These are phyloP conservation scores for Setipinna tenuifilis DNA, from an alignment of 2,797 vertebrate genomes.

Conservation along the genomic window DNA sequence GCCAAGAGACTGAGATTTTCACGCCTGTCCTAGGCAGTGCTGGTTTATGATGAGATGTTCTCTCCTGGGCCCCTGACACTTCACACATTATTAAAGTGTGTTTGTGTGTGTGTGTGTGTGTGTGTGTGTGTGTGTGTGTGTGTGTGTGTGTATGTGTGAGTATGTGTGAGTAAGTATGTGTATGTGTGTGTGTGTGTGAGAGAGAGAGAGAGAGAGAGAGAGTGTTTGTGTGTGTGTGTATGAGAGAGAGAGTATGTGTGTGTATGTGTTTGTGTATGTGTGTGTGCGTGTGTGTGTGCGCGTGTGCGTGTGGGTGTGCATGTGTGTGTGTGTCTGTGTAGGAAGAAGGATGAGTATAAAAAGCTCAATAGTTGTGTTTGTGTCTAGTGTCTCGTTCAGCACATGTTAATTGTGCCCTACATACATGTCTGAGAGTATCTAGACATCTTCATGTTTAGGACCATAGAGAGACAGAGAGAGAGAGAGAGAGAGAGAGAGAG, in stretches of 20 bases:
- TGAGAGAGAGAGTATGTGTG: not conserved
- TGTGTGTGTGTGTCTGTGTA: too few relatives aligned
- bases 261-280: not conserved
- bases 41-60: conserved; percentile 2
- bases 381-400: not conserved
- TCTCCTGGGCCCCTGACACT: conserved; percentile 1
- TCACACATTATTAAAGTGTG: conserved; percentile 3
- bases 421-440: not conserved
- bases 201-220: not conserved
- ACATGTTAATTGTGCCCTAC: conserved; percentile 16
- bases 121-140: not conserved
- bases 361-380: not conserved
- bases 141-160: not conserved
- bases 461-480: not conserved
- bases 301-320: not conserved
- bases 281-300: too few relatives aligned
- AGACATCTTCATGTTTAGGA: not conserved
- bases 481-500: conserved; percentile 16
- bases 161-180: too few relatives aligned
- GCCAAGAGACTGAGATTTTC: conserved; percentile 13
- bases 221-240: not conserved
- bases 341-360: not conserved
- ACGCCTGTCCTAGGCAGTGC: not conserved
- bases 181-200: too few relatives aligned
- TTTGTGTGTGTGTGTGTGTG: not conserved